phyloP scores from a whole-genome alignment of 2,797 vertebrate genomes.

The Centropyge bicolor region DNA sequence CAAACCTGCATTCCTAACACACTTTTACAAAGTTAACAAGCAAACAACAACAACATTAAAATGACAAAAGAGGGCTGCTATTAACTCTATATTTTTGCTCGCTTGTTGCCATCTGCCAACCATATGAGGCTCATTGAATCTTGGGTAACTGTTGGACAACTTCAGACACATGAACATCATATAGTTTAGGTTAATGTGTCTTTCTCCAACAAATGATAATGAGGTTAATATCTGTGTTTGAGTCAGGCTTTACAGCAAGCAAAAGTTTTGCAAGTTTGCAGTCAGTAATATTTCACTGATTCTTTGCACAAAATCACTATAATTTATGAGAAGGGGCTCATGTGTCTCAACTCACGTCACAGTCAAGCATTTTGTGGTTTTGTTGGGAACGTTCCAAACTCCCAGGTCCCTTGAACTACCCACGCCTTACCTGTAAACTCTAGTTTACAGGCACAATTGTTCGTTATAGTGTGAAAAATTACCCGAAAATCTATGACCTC shows the following conservation, averaged over 20 bases:
- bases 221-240: not conserved
- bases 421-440: not conserved
- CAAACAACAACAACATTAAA: slow-evolving; percentile 38
- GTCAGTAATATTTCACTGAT: slow-evolving; percentile 5
- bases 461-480: not conserved
- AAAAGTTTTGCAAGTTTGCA: not conserved
- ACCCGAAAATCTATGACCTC: slow-evolving; percentile 7
- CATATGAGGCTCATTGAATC: slow-evolving; percentile 1
- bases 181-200: not conserved
- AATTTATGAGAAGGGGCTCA: not conserved
- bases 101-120: slow-evolving; percentile 2
- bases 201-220: not conserved
- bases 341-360: not conserved
- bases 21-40: slow-evolving; percentile 23
- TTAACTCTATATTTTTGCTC: slow-evolving; percentile 19
- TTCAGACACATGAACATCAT: not conserved
- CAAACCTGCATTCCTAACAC: slow-evolving; percentile 17
- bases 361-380: not conserved
- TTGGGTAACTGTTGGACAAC: not conserved
- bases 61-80: slow-evolving; percentile 28
- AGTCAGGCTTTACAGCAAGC: not conserved
- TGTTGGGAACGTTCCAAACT: not conserved
- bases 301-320: not conserved
- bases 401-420: not conserved
- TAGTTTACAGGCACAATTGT: not conserved